Percentiles rank a stretch among this genome's conserved stretches.
These are phyloP conservation scores for Campoplex nolae DNA, from an alignment of 2,888 invertebrate species.

Conservation along the genomic window DNA sequence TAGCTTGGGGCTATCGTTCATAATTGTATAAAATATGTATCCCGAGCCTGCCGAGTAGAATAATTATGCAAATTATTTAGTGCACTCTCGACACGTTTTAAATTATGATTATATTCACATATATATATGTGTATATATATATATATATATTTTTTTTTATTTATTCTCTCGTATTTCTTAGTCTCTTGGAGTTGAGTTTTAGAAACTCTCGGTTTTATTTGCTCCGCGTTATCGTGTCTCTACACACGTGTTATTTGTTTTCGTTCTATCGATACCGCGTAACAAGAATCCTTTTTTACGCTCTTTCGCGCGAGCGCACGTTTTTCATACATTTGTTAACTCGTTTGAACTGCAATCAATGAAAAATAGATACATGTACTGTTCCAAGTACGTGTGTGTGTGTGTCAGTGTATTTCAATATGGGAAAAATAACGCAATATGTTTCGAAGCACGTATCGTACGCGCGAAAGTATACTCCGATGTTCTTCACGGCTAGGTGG, in stretches of 20 bases:
- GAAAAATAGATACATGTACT: conserved; percentile 24
- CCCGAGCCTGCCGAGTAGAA: conserved; percentile 34
- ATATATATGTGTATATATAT: no score
- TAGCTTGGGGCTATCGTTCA: conserved; percentile 26
- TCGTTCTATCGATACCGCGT: conserved; percentile 45
- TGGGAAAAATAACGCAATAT: conserved; percentile 39
- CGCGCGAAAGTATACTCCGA: conserved; percentile 55
- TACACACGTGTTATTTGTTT: conserved; percentile 49
- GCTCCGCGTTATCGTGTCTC: conserved; percentile 4
- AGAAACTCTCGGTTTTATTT: not conserved
- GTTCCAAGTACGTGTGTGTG: not conserved
- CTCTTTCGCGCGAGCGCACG: not conserved
- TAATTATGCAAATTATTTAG: conserved; percentile 56
- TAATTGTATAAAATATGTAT: conserved; percentile 29
- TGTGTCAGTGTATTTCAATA: not conserved
- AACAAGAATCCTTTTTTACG: conserved; percentile 30
- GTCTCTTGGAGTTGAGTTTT: no score
- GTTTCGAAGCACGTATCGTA: conserved; percentile 52
- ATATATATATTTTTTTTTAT: not conserved
- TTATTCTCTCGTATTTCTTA: not conserved
- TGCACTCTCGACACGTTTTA: conserved; percentile 33
- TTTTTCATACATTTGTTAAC: not conserved
- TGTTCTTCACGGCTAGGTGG: conserved; percentile 39
- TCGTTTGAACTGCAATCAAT: conserved; percentile 40
- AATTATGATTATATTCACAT: conserved; percentile 14